Conservation (phyloP, 2,797 vertebrate species). For the Rhinoraja longicauda region DNA sequence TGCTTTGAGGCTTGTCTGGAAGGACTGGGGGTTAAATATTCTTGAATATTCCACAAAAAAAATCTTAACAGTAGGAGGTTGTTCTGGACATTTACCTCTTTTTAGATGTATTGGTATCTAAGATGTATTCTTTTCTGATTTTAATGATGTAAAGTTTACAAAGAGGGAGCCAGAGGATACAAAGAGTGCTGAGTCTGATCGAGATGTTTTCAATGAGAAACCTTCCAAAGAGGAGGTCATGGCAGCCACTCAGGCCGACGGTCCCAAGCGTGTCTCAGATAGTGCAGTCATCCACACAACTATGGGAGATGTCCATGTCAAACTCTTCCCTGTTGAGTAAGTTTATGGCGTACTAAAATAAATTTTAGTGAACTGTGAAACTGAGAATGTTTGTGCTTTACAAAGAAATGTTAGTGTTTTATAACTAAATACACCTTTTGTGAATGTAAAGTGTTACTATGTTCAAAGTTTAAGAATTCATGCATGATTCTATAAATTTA, state of each 20-base stretch:
- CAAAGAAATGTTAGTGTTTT: no score
- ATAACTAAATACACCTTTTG: neutral
- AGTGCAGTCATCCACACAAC: slow-evolving; percentile 96
- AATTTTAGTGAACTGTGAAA: slow-evolving; percentile 26
- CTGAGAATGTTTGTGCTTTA: neutral
- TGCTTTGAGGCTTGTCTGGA: neutral
- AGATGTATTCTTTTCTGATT: neutral
- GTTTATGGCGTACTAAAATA: slow-evolving; percentile 48
- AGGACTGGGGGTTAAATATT: neutral
- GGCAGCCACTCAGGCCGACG: slow-evolving; percentile 97
- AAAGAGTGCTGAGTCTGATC: slow-evolving; percentile 91
- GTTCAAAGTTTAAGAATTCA: neutral
- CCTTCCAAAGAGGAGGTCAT: slow-evolving; percentile 98
- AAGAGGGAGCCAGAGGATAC: slow-evolving; percentile 95
- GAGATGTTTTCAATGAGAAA: slow-evolving; percentile 97
- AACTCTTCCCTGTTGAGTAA: slow-evolving; percentile 95
- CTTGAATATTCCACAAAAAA: neutral
- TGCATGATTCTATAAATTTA: neutral
- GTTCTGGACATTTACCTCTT: neutral
- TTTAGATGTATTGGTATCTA: neutral
- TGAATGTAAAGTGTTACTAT: neutral
- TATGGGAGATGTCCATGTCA: slow-evolving; percentile 96
- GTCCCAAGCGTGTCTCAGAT: slow-evolving; percentile 93
- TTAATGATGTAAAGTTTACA: slow-evolving; percentile 66
- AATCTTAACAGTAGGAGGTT: neutral